phyloP scores from a whole-genome alignment of 2,113 vertebrate species.

The Marmota monax region DNA sequence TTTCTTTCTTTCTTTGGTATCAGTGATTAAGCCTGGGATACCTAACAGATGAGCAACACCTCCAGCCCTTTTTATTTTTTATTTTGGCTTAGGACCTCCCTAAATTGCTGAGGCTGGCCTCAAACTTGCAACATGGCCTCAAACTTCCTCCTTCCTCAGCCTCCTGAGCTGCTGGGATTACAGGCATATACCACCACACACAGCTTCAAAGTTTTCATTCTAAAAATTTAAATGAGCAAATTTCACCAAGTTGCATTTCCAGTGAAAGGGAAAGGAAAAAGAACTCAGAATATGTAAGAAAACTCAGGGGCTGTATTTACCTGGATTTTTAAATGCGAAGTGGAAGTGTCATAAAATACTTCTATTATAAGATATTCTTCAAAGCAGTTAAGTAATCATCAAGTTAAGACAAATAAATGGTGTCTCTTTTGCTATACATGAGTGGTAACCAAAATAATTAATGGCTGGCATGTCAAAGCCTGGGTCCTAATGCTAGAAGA shows the following conservation, averaged over 20 bases:
- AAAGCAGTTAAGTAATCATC: constrained; percentile 11
- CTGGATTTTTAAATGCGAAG: neutral
- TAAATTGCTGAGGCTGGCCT: too few species aligned
- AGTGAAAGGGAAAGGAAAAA: constrained; percentile 43
- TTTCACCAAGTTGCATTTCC: neutral
- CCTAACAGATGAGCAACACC: too few species aligned
- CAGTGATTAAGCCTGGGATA: too few species aligned
- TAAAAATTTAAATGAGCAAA: constrained; percentile 23
- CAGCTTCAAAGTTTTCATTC: neutral
- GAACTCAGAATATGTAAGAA: neutral
- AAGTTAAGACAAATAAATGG: constrained; percentile 18
- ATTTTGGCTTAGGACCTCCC: too few species aligned
- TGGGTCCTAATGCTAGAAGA: neutral
- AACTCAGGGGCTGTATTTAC: neutral
- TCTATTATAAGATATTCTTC: neutral
- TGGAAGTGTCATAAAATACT: neutral
- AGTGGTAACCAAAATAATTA: constrained; percentile 31
- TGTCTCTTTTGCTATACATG: neutral
- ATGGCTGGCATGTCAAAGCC: neutral
- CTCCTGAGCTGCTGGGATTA: too few species aligned
- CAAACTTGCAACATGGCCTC: too few species aligned
- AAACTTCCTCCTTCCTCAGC: too few species aligned
- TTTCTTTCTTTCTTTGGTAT: too few species aligned
- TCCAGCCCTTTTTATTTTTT: too few species aligned
- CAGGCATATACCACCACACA: too few species aligned